Conservation (phyloP, 1,140 invertebrate species). For the Temnothorax curvispinosus region DNA sequence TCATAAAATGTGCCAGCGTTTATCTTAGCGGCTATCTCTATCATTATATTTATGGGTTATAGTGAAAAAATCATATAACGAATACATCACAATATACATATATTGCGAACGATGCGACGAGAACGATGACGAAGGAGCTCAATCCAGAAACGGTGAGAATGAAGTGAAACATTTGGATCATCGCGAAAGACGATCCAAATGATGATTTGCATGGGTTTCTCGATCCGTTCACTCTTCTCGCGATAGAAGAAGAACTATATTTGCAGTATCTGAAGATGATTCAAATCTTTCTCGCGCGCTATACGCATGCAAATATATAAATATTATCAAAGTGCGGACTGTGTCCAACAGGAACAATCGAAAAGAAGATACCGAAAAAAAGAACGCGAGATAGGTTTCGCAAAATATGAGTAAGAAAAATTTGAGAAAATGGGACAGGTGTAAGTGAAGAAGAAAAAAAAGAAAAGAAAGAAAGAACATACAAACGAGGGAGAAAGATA, state of each 20-base stretch:
- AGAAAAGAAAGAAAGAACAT: conserved; percentile 6
- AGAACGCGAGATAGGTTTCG: neutral
- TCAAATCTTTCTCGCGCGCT: neutral
- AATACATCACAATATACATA: neutral
- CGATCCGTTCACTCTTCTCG: conserved; percentile 44
- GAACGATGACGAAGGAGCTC: neutral
- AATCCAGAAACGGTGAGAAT: conserved; percentile 8
- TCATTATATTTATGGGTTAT: conserved; percentile 41
- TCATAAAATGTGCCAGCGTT: conserved; percentile 36
- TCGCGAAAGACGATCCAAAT: neutral
- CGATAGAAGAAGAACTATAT: neutral
- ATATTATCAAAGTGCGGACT: neutral
- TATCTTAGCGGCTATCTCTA: conserved; percentile 22
- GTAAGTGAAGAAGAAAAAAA: neutral
- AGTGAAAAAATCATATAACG: conserved; percentile 6
- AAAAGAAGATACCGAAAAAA: neutral
- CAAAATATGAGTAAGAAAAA: neutral
- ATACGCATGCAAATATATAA: neutral
- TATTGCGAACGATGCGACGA: neutral
- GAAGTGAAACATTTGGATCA: neutral
- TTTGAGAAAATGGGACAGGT: neutral
- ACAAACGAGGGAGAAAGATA: conserved; percentile 30
- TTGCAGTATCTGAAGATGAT: conserved; percentile 3
- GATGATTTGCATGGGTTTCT: conserved; percentile 31
- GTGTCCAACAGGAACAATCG: neutral